Conservation (phyloP, 2,888 invertebrate genomes). For the Acrobasis consociella region DNA sequence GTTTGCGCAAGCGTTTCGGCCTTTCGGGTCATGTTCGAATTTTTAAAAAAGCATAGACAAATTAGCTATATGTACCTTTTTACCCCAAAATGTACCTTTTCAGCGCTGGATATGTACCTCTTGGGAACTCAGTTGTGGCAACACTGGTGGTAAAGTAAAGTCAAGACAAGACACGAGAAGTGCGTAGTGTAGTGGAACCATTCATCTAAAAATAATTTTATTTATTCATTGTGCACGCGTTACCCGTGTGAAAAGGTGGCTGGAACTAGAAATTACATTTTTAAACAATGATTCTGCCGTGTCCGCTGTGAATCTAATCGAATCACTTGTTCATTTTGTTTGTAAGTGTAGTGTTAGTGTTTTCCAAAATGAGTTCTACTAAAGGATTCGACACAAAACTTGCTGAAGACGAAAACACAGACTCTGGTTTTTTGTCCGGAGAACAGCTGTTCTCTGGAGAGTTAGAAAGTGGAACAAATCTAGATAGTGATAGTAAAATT, state of each 20-base stretch:
- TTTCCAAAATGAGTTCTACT: conserved; percentile 66
- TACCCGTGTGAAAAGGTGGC: conserved; percentile 43
- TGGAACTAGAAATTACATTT: conserved; percentile 33
- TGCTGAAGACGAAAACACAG: conserved; percentile 57
- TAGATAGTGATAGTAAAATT: conserved; percentile 46
- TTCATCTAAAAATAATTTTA: neutral
- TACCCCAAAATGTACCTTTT: too few relatives aligned
- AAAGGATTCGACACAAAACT: conserved; percentile 63
- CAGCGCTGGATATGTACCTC: too few relatives aligned
- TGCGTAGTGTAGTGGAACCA: neutral
- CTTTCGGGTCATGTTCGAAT: too few relatives aligned
- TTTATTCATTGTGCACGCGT: conserved; percentile 57
- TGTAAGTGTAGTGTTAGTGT: conserved; percentile 33
- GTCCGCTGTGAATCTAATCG: conserved; percentile 30
- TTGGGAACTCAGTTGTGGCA: too few relatives aligned
- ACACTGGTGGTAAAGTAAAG: too few relatives aligned
- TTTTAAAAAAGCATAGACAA: too few relatives aligned
- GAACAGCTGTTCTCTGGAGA: conserved; percentile 46
- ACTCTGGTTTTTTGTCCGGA: conserved; percentile 70
- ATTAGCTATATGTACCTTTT: too few relatives aligned
- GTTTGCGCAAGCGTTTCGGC: too few relatives aligned
- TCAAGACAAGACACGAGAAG: too few relatives aligned
- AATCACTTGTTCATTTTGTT: conserved; percentile 25
- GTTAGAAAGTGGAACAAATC: conserved; percentile 32
- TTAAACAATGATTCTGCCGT: conserved; percentile 55